phyloP scores from a whole-genome alignment of 2,888 invertebrate species.

The Lepidochrysops patricia region DNA sequence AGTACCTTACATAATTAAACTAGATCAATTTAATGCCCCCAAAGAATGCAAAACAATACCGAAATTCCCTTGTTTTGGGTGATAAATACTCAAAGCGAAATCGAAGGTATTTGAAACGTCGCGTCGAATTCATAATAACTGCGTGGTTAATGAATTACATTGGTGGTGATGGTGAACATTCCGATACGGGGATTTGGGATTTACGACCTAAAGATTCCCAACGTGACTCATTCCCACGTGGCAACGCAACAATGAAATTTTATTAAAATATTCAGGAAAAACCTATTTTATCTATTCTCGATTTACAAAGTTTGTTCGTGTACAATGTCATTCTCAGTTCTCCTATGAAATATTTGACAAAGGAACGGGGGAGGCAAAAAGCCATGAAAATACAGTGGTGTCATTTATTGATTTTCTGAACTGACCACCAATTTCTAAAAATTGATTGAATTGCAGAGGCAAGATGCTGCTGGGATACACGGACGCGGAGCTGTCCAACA shows the following conservation, averaged over 20 bases:
- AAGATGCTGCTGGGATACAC: slow-evolving; percentile 96
- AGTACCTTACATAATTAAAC: too few relatives aligned
- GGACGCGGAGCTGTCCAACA: slow-evolving; percentile 90
- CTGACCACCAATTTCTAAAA: too few relatives aligned
- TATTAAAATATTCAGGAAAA: background rate
- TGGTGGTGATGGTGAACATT: slow-evolving; percentile 11
- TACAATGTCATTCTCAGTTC: too few relatives aligned
- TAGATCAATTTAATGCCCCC: background rate
- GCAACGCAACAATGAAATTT: background rate
- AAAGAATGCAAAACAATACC: background rate
- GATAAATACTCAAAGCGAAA: slow-evolving; percentile 7
- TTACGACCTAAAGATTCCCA: slow-evolving; percentile 2
- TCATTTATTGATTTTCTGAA: too few relatives aligned
- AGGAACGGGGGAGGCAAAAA: too few relatives aligned
- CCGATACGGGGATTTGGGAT: slow-evolving; percentile 6
- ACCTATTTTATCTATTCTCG: too few relatives aligned
- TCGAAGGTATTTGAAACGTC: slow-evolving; percentile 16
- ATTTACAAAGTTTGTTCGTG: background rate
- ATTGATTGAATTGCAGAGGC: slow-evolving; percentile 86
- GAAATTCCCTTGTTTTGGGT: background rate
- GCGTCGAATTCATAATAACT: slow-evolving; percentile 34
- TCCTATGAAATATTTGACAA: too few relatives aligned
- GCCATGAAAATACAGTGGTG: too few relatives aligned
- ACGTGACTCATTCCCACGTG: background rate
- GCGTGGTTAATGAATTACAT: slow-evolving; percentile 28